A percentile compares a stretch with the other conserved stretches of the same genome.
Evolutionary conservation across 2,888 invertebrate species (phyloP).

Genomic region (Hanleya hanleyi): DNA sequence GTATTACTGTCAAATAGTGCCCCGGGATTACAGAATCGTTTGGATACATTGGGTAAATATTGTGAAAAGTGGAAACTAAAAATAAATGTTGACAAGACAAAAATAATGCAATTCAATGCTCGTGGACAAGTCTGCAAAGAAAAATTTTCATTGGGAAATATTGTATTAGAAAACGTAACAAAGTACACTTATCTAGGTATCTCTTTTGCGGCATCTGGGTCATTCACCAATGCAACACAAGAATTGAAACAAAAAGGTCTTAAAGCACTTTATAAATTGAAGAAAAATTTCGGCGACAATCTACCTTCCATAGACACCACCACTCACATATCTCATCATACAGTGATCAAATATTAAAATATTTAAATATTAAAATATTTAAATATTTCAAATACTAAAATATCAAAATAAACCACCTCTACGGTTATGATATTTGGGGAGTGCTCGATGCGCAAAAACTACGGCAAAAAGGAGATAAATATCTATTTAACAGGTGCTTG

Average conservation of each 20-base stretch:
- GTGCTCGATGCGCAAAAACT: too few relatives aligned
- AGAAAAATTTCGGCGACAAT: background rate
- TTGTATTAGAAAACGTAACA: background rate
- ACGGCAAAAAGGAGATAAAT: too few relatives aligned
- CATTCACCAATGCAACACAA: background rate
- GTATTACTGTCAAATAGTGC: slow-evolving; percentile 9
- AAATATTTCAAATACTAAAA: too few relatives aligned
- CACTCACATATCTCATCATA: slow-evolving; percentile 5
- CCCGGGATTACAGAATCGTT: slow-evolving; percentile 1
- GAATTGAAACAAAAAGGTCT: background rate
- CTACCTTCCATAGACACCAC: background rate
- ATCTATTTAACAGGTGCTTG: too few relatives aligned
- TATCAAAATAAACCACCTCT: background rate
- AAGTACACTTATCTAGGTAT: slow-evolving; percentile 8
- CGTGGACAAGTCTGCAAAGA: background rate
- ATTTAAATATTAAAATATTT: too few relatives aligned
- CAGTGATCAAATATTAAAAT: too few relatives aligned
- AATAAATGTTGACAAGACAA: background rate
- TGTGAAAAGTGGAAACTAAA: background rate
- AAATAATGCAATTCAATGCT: background rate
- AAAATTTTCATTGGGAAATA: background rate
- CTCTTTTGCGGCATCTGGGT: background rate
- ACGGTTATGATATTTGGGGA: too few relatives aligned
- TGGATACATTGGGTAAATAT: background rate
- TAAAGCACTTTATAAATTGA: slow-evolving; percentile 6